Evolutionary conservation across 1,140 invertebrate species (phyloP), one percentile per base, ranked within the genome.

Genomic region (Vollenhovia emeryi): DNA sequence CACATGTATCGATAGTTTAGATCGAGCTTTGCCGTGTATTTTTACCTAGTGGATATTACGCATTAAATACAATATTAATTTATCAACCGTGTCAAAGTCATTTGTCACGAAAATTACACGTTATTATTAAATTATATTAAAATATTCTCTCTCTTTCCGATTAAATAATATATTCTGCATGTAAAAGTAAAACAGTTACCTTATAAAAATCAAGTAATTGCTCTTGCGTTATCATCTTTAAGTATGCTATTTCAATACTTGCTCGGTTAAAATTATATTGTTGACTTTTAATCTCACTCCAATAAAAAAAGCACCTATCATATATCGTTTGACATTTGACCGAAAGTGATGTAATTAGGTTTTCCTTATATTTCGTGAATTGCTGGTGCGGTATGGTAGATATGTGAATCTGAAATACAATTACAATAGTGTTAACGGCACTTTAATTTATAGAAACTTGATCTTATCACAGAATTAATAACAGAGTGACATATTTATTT

Each of bases 251-350:
- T 95, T 99, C 98, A 18, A 98, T 95, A 86, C 97, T 96, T 57
- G 97, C 96, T 89, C 98, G 96, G 91, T 99, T 97, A 95, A 99
- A 99, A 94, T 99, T 98, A 94, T 99, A 99, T 85, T 98, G 97
- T 91, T 98, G 97, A 2, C 96, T 95, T 7, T 95, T 94, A 75
- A 99, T 99, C 95, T 99, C 99, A 27, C 92, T 93, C 98, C 98
- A 99, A 91, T 97, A 97, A 74, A 96, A 95, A 40, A 95, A 93
- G 24, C 97, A 97, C 79, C 97, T 48, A 95, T 94, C 36, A 94
- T 94, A n/a, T 89, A 99, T 94, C 85, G 97, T 97, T 95, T 99
- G 99, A 0, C 99, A 98, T 91, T 98, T 98, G 93, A 99, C 98
- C 40, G 99, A 93, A 59, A 97, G 96, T 88, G 97, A 96, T 0